These are phyloP conservation scores for Trematocara zebra DNA, from an alignment of 2,113 vertebrate genomes.

Conservation along the genomic window DNA sequence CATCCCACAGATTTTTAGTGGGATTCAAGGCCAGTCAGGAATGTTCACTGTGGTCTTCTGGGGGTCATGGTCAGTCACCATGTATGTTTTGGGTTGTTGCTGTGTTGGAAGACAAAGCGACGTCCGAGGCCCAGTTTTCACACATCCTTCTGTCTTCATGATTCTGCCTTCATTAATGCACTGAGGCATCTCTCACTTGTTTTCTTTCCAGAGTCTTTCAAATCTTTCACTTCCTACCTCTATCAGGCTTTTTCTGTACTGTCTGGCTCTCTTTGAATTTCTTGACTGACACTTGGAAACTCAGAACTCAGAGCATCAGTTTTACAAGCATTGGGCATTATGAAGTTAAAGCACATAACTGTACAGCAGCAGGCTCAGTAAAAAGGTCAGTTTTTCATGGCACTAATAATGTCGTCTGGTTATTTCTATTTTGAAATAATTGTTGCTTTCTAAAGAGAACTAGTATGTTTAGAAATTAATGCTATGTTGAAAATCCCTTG, in stretches of 20 bases:
- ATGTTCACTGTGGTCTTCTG: neutral
- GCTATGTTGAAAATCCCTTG: neutral
- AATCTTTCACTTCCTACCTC: neutral
- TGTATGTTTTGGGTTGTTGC: neutral
- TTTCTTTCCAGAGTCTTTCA: neutral
- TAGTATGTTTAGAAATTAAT: neutral
- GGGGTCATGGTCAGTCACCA: neutral
- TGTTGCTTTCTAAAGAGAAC: neutral
- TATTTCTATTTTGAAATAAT: neutral
- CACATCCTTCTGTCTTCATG: fast-evolving
- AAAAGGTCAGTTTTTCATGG: neutral
- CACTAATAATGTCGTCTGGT: fast-evolving
- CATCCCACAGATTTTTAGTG: neutral
- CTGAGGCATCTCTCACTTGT: neutral
- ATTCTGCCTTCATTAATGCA: neutral
- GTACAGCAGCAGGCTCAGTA: too few relatives aligned
- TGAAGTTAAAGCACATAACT: neutral
- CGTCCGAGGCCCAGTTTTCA: neutral
- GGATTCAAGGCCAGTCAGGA: neutral
- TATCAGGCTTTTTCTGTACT: fast-evolving
- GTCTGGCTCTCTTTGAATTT: neutral
- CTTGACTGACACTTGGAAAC: neutral
- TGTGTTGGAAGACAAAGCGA: neutral
- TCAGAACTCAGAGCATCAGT: neutral
- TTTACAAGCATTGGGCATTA: fast-evolving